Evolutionary conservation across 2,113 vertebrate genomes (phyloP).

Genomic region (Gyps fulvus): DNA sequence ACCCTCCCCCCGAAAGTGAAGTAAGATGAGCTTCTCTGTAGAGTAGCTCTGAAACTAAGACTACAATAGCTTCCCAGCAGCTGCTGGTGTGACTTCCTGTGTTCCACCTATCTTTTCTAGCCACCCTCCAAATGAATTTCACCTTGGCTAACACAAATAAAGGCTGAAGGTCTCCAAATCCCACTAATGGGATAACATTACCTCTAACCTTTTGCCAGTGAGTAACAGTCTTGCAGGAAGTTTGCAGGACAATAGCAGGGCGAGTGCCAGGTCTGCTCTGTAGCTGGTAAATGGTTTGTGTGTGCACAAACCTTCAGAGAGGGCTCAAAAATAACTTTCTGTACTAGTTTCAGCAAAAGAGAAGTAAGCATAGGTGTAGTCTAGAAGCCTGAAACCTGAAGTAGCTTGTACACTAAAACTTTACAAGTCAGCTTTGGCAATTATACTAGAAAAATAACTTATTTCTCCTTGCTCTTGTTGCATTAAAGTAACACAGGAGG

Average conservation of each 20-base stretch:
- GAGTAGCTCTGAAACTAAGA: neutral
- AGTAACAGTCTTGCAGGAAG: slow-evolving; percentile 44
- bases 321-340: neutral
- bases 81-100: slow-evolving; percentile 40
- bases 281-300: neutral
- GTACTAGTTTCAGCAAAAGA: neutral
- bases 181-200: slow-evolving; percentile 2
- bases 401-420: neutral
- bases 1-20: neutral
- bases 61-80: slow-evolving; percentile 1
- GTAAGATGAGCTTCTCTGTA: neutral
- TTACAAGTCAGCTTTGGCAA: neutral
- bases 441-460: neutral
- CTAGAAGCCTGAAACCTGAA: neutral
- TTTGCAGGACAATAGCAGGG: slow-evolving; percentile 34
- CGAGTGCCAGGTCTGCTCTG: slow-evolving; percentile 6
- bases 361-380: neutral
- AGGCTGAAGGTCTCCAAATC: slow-evolving; percentile 31
- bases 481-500: slow-evolving; percentile 19
- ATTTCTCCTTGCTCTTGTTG: neutral
- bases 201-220: slow-evolving; percentile 19
- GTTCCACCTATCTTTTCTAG: slow-evolving; percentile 2
- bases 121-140: slow-evolving; percentile 22
- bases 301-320: neutral
- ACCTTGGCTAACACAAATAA: slow-evolving; percentile 22